Evolutionary conservation across 37 sponge, comb jelly and placozoan species (phyloP).

Genomic region (Chondrilla cf. caribensis): DNA sequence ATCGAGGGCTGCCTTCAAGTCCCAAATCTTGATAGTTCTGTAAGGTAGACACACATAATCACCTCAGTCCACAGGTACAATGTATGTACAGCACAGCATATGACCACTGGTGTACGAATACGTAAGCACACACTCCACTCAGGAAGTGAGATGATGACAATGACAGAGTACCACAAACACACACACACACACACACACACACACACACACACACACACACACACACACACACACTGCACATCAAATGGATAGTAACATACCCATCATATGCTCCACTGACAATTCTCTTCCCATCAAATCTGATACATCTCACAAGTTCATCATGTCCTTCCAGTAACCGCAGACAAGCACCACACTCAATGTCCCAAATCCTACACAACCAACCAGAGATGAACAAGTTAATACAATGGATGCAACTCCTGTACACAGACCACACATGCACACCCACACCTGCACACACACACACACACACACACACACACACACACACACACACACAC

Average conservation of each 20-base stretch:
- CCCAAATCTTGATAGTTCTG: slow-evolving; percentile 98
- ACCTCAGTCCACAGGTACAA: no score
- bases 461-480: no score
- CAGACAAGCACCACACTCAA: slow-evolving; percentile 92
- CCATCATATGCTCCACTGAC: slow-evolving; percentile 99
- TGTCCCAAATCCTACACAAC: slow-evolving; percentile 90
- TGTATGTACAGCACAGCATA: no score
- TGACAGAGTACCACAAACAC: not conserved
- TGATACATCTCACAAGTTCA: slow-evolving; percentile 95
- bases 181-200: not conserved
- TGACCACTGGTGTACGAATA: no score
- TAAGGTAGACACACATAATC: no score
- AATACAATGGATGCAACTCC: not conserved
- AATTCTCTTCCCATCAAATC: slow-evolving; percentile 94
- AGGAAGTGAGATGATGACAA: not conserved
- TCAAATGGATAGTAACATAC: slow-evolving; percentile 51
- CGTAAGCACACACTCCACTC: no score
- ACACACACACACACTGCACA: not conserved
- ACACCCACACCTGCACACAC: no score
- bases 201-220: not conserved
- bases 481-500: not conserved
- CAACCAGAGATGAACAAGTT: not conserved
- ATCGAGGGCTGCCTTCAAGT: slow-evolving; percentile 93
- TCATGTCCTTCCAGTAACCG: slow-evolving; percentile 94
- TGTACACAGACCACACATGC: no score